A percentile compares a stretch with the other conserved stretches of the same genome.
Conservation (phyloP, 2,888 invertebrate genomes). For the Eulithis testata region DNA sequence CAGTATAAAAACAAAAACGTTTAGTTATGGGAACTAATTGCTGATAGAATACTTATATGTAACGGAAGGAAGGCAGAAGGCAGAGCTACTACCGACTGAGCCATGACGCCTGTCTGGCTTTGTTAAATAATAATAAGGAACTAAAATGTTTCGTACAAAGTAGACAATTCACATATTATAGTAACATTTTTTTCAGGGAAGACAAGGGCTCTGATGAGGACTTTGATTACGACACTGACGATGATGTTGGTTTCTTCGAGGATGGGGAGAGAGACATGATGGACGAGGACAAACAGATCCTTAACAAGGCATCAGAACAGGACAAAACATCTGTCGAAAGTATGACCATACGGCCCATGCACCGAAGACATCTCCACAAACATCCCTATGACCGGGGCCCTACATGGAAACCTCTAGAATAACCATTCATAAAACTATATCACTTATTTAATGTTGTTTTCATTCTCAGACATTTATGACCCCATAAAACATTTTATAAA, state of each 20-base stretch:
- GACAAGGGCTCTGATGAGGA: slow-evolving; percentile 65
- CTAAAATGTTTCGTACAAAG: no score
- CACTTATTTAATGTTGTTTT: slow-evolving; percentile 44
- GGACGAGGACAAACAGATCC: slow-evolving; percentile 64
- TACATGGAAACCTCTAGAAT: slow-evolving; percentile 40
- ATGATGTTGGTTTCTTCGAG: slow-evolving; percentile 65
- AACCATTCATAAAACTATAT: slow-evolving; percentile 41
- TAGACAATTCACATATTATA: no score
- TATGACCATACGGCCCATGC: slow-evolving; percentile 59
- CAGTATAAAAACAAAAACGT: no score
- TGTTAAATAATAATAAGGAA: no score
- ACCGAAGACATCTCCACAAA: slow-evolving; percentile 81
- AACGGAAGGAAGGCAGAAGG: no score
- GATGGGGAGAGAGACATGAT: slow-evolving; percentile 68
- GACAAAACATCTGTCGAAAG: slow-evolving; percentile 48
- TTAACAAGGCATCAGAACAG: slow-evolving; percentile 45
- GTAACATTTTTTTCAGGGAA: slow-evolving; percentile 49
- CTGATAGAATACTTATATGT: no score
- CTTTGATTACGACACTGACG: slow-evolving; percentile 61
- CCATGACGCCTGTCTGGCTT: no score
- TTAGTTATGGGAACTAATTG: no score
- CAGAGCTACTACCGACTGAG: no score
- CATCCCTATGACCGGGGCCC: slow-evolving; percentile 81
- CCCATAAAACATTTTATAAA: slow-evolving; percentile 26
- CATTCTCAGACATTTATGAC: slow-evolving; percentile 38